A percentile compares a stretch with the other conserved stretches of the same genome.
Conservation (phyloP, 2,113 vertebrate species). For the Colius striatus region DNA sequence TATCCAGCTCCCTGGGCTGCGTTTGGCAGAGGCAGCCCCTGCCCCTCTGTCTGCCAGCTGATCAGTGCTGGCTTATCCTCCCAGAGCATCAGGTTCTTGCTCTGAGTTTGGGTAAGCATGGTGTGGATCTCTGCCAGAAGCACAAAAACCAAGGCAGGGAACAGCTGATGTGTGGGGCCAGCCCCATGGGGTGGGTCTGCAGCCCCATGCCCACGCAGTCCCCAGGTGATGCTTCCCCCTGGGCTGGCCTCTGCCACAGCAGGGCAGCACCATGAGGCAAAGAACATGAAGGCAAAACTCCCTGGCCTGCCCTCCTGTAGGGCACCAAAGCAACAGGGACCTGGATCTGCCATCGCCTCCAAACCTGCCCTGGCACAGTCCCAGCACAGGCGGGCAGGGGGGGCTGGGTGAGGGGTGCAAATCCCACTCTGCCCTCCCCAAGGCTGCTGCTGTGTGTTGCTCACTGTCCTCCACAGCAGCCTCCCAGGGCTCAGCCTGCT, state of each 20-base stretch:
- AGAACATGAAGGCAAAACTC: not conserved
- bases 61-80: not conserved
- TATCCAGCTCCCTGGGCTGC: not conserved
- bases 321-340: not conserved
- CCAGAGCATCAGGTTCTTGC: not conserved
- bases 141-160: not conserved
- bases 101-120: not conserved
- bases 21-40: not conserved
- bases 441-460: not conserved
- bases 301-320: fast-evolving
- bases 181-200: not conserved
- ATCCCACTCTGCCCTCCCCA: not conserved
- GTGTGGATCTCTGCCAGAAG: not conserved
- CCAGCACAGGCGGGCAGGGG: fast-evolving
- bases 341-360: not conserved
- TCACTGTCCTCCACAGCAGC: not conserved
- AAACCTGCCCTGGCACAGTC: not conserved
- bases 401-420: no score
- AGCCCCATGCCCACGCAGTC: not conserved
- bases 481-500: fast-evolving
- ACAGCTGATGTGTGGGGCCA: not conserved
- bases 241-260: fast-evolving
- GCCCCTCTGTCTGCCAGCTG: not conserved
- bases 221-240: not conserved
- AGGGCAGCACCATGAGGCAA: not conserved